A percentile compares a stretch with the other conserved stretches of the same genome.
phyloP scores from a whole-genome alignment of 2,113 vertebrate species.

The Delphinapterus leucas region DNA sequence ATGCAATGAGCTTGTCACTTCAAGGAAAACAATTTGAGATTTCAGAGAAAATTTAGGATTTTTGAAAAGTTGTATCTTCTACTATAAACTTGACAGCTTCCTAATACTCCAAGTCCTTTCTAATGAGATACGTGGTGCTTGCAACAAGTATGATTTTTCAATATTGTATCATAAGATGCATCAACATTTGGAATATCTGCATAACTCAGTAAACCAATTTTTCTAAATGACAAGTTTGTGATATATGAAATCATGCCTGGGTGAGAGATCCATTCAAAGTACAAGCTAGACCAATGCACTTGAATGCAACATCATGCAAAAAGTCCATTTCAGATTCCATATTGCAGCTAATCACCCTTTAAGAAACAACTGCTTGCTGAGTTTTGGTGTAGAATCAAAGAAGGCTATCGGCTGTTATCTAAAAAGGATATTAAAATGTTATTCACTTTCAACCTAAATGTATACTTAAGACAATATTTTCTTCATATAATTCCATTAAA shows the following conservation, averaged over 20 bases:
- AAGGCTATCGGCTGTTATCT: background rate
- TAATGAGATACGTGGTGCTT: background rate
- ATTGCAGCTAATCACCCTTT: background rate
- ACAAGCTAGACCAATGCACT: background rate
- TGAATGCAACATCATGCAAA: background rate
- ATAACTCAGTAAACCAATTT: background rate
- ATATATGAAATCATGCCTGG: background rate
- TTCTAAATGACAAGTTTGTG: background rate
- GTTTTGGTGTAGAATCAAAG: background rate
- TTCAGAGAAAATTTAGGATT: conserved; percentile 30
- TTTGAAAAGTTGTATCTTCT: background rate
- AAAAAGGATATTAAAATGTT: background rate
- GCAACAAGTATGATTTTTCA: background rate
- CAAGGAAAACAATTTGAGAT: conserved; percentile 17
- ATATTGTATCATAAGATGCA: background rate
- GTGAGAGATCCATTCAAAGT: background rate
- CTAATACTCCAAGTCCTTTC: background rate
- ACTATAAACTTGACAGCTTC: background rate
- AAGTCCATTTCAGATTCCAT: background rate
- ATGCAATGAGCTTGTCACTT: background rate
- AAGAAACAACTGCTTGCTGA: background rate
- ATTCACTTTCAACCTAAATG: background rate
- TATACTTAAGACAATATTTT: background rate
- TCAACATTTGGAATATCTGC: background rate
- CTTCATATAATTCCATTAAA: background rate